phyloP scores from a whole-genome alignment of 2,113 vertebrate species.

The Centropristis striata region DNA sequence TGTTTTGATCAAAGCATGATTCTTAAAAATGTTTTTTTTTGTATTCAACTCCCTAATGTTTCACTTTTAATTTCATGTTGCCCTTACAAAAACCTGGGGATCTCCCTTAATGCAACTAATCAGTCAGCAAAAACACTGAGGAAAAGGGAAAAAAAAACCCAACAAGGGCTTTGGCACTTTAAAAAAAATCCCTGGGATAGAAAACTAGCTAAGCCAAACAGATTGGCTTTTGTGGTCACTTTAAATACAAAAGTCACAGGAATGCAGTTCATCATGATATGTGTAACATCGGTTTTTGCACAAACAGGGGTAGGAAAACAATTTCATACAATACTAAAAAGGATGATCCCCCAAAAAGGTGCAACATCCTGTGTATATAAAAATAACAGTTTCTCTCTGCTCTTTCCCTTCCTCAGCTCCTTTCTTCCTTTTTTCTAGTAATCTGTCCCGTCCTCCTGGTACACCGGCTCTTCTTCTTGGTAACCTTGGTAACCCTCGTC shows the following conservation, averaged over 20 bases:
- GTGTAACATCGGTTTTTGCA: constrained; percentile 57
- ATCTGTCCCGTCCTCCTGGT: constrained; percentile 71
- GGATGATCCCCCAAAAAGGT: constrained; percentile 28
- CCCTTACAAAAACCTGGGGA: constrained; percentile 19
- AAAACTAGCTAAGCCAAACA: constrained; percentile 41
- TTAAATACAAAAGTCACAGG: constrained; percentile 56
- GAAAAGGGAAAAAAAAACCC: not conserved
- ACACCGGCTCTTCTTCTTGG: constrained; percentile 82
- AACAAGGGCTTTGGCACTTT: constrained; percentile 57
- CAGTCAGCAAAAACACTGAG: not conserved
- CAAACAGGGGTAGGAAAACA: constrained; percentile 32
- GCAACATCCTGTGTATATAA: constrained; percentile 51
- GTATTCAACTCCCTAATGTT: constrained; percentile 21
- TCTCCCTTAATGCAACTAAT: constrained; percentile 33
- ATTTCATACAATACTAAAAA: constrained; percentile 64
- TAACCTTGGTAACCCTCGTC: constrained; percentile 86
- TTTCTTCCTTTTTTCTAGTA: constrained; percentile 40
- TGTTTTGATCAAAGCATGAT: constrained; percentile 7
- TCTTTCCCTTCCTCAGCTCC: constrained; percentile 27
- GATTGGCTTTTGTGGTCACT: constrained; percentile 60
- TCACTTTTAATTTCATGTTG: constrained; percentile 25
- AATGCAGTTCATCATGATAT: constrained; percentile 71
- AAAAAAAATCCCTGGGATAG: constrained; percentile 27
- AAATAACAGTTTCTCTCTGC: constrained; percentile 46
- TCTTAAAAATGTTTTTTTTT: not conserved